Evolutionary conservation across 2,797 vertebrate genomes (phyloP).

Genomic region (Catostomus latipinnis): DNA sequence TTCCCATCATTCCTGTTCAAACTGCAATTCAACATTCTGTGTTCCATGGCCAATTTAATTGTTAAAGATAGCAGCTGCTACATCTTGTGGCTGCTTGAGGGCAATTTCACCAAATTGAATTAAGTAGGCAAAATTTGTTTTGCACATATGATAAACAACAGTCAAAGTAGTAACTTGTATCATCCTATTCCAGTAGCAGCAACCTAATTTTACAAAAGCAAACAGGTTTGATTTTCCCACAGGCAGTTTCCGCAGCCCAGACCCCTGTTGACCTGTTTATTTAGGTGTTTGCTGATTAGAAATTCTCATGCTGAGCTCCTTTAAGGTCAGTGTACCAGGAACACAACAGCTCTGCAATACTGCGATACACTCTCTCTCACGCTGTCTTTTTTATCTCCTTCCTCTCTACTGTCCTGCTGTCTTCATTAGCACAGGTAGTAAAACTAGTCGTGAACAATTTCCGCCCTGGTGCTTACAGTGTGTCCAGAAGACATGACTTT

Average conservation of each 20-base stretch:
- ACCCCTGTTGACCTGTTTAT: conserved; percentile 80
- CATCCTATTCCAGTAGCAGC: conserved; percentile 42
- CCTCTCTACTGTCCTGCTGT: conserved; percentile 64
- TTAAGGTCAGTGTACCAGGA: conserved; percentile 70
- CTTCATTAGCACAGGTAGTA: conserved; percentile 76
- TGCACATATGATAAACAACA: neutral
- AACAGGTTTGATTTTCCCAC: conserved; percentile 84
- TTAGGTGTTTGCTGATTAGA: conserved; percentile 85
- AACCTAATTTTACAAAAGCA: conserved; percentile 69
- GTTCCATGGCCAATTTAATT: neutral
- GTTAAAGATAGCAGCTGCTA: neutral
- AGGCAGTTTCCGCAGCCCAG: conserved; percentile 58
- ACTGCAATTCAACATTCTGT: neutral
- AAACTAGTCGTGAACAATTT: conserved; percentile 54
- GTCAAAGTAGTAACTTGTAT: neutral
- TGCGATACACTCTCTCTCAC: conserved; percentile 61
- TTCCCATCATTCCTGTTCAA: neutral
- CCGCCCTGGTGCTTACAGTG: neutral
- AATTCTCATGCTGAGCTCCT: conserved; percentile 80
- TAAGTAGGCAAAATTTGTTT: neutral
- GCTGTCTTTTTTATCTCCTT: conserved; percentile 43
- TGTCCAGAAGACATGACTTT: too few relatives aligned
- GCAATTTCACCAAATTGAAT: neutral
- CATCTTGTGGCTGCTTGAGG: conserved; percentile 22
- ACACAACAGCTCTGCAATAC: conserved; percentile 70